Base-by-base conservation (phyloP, 2,113 vertebrate genomes). In the Lophius piscatorius region DNA sequence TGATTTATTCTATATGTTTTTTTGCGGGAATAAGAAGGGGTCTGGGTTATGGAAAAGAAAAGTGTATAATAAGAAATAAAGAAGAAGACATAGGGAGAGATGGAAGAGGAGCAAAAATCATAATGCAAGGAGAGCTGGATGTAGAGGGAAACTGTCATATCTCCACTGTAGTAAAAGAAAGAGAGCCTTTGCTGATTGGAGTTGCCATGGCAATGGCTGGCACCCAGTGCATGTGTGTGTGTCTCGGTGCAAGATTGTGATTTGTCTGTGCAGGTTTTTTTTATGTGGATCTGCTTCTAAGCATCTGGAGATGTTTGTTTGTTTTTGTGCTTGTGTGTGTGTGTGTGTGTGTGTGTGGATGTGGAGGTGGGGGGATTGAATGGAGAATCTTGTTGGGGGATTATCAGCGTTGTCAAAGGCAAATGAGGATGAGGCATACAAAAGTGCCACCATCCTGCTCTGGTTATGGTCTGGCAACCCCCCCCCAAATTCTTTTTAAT, bases 131-230 rank as follows among this genome's bases (percentile, higher is more conserved):
- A 67, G 58, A 58, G 50, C 59, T 67, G 49, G 63, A 65, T 55
- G 57, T 60, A 64, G 59, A 55, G 63, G 74, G 63, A 67, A 82
- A 74, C 81, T 84, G 81, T 84, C 81, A 86, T 76, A 65, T 86
- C 75, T 59, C 65, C 5, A 16, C 72, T 70, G 59, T 81, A 81
- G 84, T 84, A 51, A 78, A 75, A 70, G 70, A 76, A 86, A 79
- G 42, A 68, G 69, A 78, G 73, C 61, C 74, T 75, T 75, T 81
- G 59, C 71, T 88, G 86, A 87, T 87, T 86, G 71, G 73, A 84
- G 88, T 88, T 84, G 57, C 88, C 82, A 88, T 86, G 81, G 83
- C 54, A 57, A 88, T 75, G 64, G 73, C 33, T 87, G 85, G 77
- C 79, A 82, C 80, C 66, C 63, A 55, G 71, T 70, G 45, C 41